These are phyloP conservation scores for Neolamprologus tretocephalus DNA, from an alignment of 2,113 vertebrate genomes.

Conservation along the genomic window DNA sequence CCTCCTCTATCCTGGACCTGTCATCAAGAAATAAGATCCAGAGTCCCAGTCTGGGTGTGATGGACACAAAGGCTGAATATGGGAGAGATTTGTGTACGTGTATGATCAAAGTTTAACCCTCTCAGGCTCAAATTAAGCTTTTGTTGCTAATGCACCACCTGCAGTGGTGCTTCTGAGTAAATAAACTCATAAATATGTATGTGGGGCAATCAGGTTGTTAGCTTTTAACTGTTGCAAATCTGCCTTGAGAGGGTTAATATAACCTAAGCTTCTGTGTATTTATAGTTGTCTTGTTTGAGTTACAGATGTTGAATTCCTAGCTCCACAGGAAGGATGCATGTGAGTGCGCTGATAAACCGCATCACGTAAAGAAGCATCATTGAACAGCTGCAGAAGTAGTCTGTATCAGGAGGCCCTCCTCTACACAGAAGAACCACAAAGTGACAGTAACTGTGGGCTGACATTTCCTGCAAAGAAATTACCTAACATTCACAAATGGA, in stretches of 20 bases:
- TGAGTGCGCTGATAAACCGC: not conserved
- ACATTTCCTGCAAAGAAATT: not conserved
- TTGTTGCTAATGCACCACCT: not conserved
- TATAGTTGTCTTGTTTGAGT: not conserved
- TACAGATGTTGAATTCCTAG: not conserved
- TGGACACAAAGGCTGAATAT: not conserved
- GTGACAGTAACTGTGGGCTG: not conserved
- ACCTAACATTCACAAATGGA: not conserved
- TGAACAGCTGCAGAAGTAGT: not conserved
- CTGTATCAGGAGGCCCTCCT: not conserved
- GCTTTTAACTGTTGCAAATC: not conserved
- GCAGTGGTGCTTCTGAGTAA: not conserved
- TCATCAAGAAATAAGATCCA: conserved; percentile 60
- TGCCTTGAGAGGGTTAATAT: accelerated
- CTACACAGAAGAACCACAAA: not conserved
- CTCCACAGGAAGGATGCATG: not conserved
- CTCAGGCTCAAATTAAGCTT: not conserved
- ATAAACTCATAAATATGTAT: not conserved
- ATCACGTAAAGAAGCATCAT: not conserved
- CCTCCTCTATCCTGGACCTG: conserved; percentile 38
- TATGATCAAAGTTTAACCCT: not conserved
- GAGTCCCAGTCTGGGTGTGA: conserved; percentile 3
- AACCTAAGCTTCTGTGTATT: not conserved
- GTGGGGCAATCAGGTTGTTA: accelerated
- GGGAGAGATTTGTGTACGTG: not conserved